Base-by-base conservation (phyloP, 2,113 vertebrate genomes). In the Dicaeum eximium region DNA sequence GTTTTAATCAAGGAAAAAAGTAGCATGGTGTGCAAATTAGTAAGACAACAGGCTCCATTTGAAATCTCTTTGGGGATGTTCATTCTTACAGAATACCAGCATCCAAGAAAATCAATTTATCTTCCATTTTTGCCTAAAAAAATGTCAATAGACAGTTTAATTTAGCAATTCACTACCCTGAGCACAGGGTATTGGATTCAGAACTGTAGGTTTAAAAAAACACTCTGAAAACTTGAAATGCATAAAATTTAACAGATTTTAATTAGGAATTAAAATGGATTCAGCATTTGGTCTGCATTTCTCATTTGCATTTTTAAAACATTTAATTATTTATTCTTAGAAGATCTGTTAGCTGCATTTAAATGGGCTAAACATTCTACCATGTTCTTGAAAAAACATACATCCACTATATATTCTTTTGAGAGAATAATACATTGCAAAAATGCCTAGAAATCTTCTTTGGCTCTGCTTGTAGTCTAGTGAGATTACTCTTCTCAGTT, bases 1-100 rank as follows among this genome's bases (percentile, higher is more conserved):
- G 54, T 91, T 95, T 95, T 88, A 90, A 75, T 85, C 57, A 65
- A 89, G 61, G 30, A 31, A 33, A 37, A 53, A 67, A 53, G 37
- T 60, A 31, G 17, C 74, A 8, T 53, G 54, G n/a, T 84, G 69
- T 70, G 47, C 72, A 81, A 92, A 94, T 93, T 91, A 91, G 70
- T 66, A 73, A 90, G 74, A 75, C 87, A 93, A 70, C 60, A 82
- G 60, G 42, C 38, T 85, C 15, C 19, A 22, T 75, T 80, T 91
- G 58, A 94, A 91, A 90, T 54, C 91, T 94, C 92, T 87, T 94
- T 38, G 42, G 70, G 79, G 66, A 72, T 81, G 42, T 85, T 95
- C 35, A 73, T 18, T 65, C 54, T 75, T 70, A 72, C 31, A 84
- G 66, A 92, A 87, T 44, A 42, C 10, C 38, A 73, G 72, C 77